These are phyloP conservation scores for Mystacides longicornis DNA, from an alignment of 2,888 invertebrate species.

Conservation along the genomic window DNA sequence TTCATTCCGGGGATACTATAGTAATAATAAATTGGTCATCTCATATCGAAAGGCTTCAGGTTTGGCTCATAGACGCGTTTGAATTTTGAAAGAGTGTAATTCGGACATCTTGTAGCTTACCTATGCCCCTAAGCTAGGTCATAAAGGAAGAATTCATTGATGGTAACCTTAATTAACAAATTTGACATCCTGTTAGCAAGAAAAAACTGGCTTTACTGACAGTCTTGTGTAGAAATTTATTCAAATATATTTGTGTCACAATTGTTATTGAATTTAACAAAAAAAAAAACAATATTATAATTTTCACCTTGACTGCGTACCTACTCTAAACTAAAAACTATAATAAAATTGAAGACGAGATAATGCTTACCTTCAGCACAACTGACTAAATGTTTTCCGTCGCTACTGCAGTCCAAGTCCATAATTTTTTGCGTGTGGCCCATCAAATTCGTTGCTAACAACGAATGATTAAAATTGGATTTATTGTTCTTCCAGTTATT, in stretches of 20 bases:
- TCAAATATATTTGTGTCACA: background rate
- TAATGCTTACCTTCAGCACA: constrained; percentile 77
- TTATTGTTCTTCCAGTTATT: constrained; percentile 40
- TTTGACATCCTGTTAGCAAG: no score
- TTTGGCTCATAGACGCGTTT: no score
- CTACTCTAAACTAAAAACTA: background rate
- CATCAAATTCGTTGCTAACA: constrained; percentile 73
- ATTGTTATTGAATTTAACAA: background rate
- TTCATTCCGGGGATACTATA: no score
- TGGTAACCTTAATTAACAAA: no score
- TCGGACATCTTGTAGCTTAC: no score
- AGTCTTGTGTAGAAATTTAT: background rate
- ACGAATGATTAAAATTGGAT: constrained; percentile 60
- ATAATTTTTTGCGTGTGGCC: constrained; percentile 71
- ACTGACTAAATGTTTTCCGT: constrained; percentile 79
- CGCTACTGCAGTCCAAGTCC: constrained; percentile 74
- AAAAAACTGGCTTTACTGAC: background rate
- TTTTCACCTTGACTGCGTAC: background rate
- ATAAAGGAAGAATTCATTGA: no score
- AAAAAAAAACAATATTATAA: background rate
- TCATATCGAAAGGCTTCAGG: no score
- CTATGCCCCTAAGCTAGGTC: no score
- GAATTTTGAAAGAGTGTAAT: no score
- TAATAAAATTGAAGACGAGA: background rate
- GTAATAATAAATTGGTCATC: no score